These are phyloP conservation scores for Cephus cinctus DNA, from an alignment of 1,140 invertebrate species.

Conservation along the genomic window DNA sequence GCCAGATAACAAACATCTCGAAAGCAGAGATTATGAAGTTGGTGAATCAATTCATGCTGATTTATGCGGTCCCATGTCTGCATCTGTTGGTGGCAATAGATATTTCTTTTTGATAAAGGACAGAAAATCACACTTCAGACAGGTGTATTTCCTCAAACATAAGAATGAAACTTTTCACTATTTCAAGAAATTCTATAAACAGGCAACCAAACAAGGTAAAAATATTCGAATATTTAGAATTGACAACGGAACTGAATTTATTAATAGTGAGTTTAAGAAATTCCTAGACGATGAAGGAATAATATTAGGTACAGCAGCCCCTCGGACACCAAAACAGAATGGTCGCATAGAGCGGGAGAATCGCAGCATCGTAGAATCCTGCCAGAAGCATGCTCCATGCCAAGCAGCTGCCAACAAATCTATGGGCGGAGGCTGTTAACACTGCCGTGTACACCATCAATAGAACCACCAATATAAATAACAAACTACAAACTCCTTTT, in stretches of 20 bases:
- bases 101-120: conserved; percentile 31
- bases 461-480: not conserved
- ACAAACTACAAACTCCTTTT: not conserved
- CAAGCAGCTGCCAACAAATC: conserved; percentile 30
- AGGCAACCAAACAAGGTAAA: not conserved
- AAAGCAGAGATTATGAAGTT: conserved; percentile 8
- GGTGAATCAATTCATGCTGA: conserved; percentile 14
- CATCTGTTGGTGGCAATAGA: conserved; percentile 36
- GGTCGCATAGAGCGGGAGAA: conserved; percentile 41
- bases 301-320: conserved; percentile 17
- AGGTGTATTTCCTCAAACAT: conserved; percentile 18
- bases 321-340: conserved; percentile 43
- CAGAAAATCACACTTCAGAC: conserved; percentile 34
- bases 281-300: conserved; percentile 2
- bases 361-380: conserved; percentile 40
- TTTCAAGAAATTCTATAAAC: conserved; percentile 16
- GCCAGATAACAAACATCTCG: not conserved
- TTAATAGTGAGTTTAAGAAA: not conserved
- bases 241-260: conserved; percentile 10
- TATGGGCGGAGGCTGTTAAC: conserved; percentile 50
- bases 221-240: conserved; percentile 18
- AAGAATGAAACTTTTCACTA: conserved; percentile 33
- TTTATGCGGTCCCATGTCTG: conserved; percentile 25
- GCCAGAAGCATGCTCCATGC: conserved; percentile 39
- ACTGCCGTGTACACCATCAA: conserved; percentile 25